Evolutionary conservation across 2,113 vertebrate species (phyloP).

Genomic region (Rattus norvegicus): DNA sequence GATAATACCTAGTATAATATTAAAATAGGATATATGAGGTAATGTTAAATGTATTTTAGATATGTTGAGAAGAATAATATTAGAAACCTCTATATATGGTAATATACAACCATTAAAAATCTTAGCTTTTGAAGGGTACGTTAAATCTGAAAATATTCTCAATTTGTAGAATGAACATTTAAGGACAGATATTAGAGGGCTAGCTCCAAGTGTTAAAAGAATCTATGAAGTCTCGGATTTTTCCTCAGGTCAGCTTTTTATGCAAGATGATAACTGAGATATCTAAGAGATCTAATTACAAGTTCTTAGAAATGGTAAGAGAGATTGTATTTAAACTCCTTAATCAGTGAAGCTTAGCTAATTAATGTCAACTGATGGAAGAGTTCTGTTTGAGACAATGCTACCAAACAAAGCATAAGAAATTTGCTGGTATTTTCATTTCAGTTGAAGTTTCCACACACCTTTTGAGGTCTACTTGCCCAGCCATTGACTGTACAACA

Average conservation of each 20-base stretch:
- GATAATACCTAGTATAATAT: neutral
- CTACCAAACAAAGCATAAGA: neutral
- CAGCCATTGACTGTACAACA: too few species aligned
- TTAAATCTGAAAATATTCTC: neutral
- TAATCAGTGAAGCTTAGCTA: neutral
- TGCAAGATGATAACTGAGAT: neutral
- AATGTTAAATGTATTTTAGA: neutral
- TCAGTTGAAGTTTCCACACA: neutral
- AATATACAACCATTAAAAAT: neutral
- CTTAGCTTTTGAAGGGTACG: neutral
- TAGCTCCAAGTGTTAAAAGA: neutral
- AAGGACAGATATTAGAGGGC: neutral
- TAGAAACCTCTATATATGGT: neutral
- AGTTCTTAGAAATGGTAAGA: neutral
- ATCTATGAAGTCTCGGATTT: neutral
- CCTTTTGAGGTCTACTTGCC: neutral
- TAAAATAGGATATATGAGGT: neutral
- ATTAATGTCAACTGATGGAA: neutral
- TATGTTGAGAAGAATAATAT: neutral
- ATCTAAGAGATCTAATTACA: neutral
- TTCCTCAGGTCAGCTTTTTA: neutral
- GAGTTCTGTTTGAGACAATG: neutral
- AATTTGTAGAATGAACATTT: neutral
- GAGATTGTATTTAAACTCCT: neutral
- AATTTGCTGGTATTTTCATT: neutral